Conservation (phyloP, 2,888 invertebrate species). For the Tetragonula carbonaria region DNA sequence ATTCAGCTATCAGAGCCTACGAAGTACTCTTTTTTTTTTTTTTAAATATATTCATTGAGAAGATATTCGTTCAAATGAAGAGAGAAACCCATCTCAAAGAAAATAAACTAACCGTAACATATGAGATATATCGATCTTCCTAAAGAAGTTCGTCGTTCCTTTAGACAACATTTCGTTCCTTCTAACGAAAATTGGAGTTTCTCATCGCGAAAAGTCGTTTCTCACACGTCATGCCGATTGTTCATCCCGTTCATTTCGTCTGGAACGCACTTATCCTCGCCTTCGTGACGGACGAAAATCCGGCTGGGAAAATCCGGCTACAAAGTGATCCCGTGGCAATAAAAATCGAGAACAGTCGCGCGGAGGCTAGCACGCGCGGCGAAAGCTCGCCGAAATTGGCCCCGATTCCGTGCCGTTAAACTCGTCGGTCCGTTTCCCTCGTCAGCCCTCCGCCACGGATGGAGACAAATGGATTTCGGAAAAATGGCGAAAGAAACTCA, state of each 20-base stretch:
- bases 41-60: neutral
- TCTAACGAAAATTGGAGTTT: neutral
- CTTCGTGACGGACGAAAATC: neutral
- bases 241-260: neutral
- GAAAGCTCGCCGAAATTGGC: slow-evolving; percentile 51
- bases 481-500: slow-evolving; percentile 34
- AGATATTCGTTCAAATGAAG: neutral
- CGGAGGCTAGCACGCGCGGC: neutral
- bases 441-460: slow-evolving; percentile 9
- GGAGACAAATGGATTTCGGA: slow-evolving; percentile 56
- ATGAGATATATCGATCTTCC: neutral
- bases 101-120: neutral
- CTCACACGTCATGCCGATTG: neutral
- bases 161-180: neutral
- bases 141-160: neutral
- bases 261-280: slow-evolving; percentile 8
- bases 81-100: neutral
- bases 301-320: slow-evolving; percentile 6
- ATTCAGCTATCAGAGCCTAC: no score
- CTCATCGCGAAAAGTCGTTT: neutral
- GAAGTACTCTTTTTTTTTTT: no score
- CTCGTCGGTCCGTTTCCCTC: slow-evolving; percentile 46
- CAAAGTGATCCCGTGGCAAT: slow-evolving; percentile 35
- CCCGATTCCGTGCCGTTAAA: slow-evolving; percentile 56
- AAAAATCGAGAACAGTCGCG: slow-evolving; percentile 53